Base-by-base conservation (phyloP, 2,797 vertebrate genomes). In the Diplodus sargus region DNA sequence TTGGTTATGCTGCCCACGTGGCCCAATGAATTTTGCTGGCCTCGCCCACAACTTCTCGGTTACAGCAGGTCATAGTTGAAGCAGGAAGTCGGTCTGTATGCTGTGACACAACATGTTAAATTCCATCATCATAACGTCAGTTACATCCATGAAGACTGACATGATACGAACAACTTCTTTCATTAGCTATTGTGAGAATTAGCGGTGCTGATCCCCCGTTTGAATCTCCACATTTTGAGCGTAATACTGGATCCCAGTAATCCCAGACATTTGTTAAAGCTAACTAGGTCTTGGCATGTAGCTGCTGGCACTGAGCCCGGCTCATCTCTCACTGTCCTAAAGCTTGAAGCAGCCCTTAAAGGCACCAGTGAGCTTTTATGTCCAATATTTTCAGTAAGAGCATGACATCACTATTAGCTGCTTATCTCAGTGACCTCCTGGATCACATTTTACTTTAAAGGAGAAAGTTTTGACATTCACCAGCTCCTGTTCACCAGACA, bases 381-480 rank as follows among this genome's bases (percentile, higher is more conserved):
- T 16, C 5, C 42, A 61, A 56, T 54, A 59, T 20, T 70, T 15
- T 70, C 18, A 23, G 17, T 52, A 22, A 73, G 48, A 62, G 62
- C 23, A 39, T 0, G 13, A 68, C 9, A 52, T 62, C 20, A 14
- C 28, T 67, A 60, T 66, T 66, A 45, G 15, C 34, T 61, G 48
- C 49, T 66, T 28, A 22, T 70, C n/a, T 64, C 54, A 3, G 62
- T 62, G 48, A 75, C 51, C 45, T 49, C 4, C 10, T 30, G 45
- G 67, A 70, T 72, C 78, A 4, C 0, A 75, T 54, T 70, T 53
- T 59, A 49, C 48, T 52, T 56, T 42, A 71, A 5, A 57, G 17
- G 34, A 0, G 18, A 74, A 72, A 51, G 23, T 63, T 74, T 56
- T 59, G 42, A 75, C 70, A 53, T 65, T 75, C 49, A 47, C 20